Conservation (phyloP, 1,140 invertebrate species). For the Yoshiicerus persimilis region DNA sequence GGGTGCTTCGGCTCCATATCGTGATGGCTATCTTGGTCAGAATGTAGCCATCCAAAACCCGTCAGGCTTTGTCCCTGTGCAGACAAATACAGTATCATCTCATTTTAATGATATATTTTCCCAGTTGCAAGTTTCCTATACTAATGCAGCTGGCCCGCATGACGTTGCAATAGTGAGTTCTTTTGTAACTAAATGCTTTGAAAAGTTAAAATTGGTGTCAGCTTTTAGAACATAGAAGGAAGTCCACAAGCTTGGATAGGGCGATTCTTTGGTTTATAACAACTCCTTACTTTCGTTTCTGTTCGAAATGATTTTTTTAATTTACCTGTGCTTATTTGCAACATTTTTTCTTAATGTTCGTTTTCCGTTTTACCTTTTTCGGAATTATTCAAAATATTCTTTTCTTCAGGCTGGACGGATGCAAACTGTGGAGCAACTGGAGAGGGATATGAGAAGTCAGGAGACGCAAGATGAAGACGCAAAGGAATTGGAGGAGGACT, state of each 20-base stretch:
- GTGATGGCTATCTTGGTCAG: not conserved
- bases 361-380: not conserved
- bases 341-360: not conserved
- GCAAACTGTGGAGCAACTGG: conserved; percentile 19
- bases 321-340: not conserved
- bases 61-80: conserved; percentile 3
- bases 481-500: not conserved
- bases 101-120: conserved; percentile 12
- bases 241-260: conserved; percentile 9
- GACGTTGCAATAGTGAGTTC: conserved; percentile 21
- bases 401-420: not conserved
- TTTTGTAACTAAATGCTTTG: conserved; percentile 7
- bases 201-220: conserved; percentile 9
- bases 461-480: not conserved
- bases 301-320: not conserved
- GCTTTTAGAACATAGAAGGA: not conserved
- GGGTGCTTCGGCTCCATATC: not conserved
- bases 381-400: not conserved
- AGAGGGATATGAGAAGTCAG: not conserved
- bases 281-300: conserved; percentile 3
- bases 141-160: conserved; percentile 17
- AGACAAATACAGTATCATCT: conserved; percentile 13
- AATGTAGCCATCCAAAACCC: conserved; percentile 1
- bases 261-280: conserved; percentile 4
- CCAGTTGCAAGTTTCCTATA: conserved; percentile 4